Conservation (phyloP, 1,140 invertebrate genomes). For the Diprion similis region DNA sequence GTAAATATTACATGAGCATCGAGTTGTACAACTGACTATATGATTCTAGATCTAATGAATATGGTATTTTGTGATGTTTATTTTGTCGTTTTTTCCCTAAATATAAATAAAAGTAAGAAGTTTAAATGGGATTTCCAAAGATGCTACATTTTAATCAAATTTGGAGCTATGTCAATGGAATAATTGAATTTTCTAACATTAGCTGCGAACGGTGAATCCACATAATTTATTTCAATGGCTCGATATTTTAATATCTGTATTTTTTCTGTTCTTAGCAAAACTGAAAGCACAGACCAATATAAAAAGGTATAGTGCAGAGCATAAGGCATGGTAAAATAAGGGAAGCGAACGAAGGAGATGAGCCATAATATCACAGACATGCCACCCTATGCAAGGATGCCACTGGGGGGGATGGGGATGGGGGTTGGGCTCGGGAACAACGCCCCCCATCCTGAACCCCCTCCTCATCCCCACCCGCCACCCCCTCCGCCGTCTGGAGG, state of each 20-base stretch:
- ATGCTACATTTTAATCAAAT: too few species aligned
- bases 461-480: conserved; percentile 59
- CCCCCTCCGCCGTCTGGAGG: conserved; percentile 60
- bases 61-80: too few species aligned
- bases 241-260: background rate
- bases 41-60: too few species aligned
- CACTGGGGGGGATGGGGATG: conserved; percentile 62
- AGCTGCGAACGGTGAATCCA: too few species aligned
- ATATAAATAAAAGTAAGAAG: too few species aligned
- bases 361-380: conserved; percentile 64
- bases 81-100: too few species aligned
- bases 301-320: conserved; percentile 37
- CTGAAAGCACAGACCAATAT: conserved; percentile 17
- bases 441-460: conserved; percentile 62
- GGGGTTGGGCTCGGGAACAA: conserved; percentile 56
- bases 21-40: too few species aligned
- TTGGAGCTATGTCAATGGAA: too few species aligned
- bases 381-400: conserved; percentile 62
- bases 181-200: too few species aligned
- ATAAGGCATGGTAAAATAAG: conserved; percentile 57
- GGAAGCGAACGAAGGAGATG: conserved; percentile 57
- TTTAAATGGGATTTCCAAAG: too few species aligned
- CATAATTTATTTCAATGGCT: too few species aligned
- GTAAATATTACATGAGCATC: too few species aligned
- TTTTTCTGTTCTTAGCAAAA: background rate